Conservation (phyloP, 2,113 vertebrate species). For the Pavo muticus region DNA sequence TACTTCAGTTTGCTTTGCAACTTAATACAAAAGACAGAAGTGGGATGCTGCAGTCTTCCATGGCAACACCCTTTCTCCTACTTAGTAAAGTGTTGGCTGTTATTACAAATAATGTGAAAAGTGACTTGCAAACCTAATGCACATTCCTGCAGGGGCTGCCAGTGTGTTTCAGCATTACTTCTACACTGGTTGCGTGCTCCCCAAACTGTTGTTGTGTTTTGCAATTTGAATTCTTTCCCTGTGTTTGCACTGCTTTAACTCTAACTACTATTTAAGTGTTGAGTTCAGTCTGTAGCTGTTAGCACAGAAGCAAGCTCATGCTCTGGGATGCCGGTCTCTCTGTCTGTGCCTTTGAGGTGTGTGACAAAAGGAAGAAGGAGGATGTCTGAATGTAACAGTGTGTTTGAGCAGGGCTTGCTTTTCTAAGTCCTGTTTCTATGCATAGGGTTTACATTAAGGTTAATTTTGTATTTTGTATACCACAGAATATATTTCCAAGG, state of each 20-base stretch:
- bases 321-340: background rate
- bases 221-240: background rate
- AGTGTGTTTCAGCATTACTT: background rate
- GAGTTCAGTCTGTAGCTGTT: background rate
- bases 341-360: background rate
- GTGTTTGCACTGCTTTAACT: background rate
- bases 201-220: background rate
- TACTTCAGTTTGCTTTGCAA: background rate
- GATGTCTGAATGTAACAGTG: background rate
- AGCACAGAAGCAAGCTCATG: background rate
- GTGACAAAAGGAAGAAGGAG: background rate
- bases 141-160: background rate
- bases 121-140: background rate
- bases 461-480: background rate
- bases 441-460: background rate
- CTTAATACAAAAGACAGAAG: background rate
- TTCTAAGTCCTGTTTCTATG: background rate
- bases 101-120: background rate
- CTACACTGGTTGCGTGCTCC: background rate
- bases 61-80: background rate
- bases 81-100: background rate
- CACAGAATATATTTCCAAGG: background rate
- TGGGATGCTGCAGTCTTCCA: background rate
- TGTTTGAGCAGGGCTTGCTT: background rate
- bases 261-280: background rate